These are phyloP conservation scores for Anarhynchus alexandrinus DNA, from an alignment of 2,113 vertebrate genomes.

Conservation along the genomic window DNA sequence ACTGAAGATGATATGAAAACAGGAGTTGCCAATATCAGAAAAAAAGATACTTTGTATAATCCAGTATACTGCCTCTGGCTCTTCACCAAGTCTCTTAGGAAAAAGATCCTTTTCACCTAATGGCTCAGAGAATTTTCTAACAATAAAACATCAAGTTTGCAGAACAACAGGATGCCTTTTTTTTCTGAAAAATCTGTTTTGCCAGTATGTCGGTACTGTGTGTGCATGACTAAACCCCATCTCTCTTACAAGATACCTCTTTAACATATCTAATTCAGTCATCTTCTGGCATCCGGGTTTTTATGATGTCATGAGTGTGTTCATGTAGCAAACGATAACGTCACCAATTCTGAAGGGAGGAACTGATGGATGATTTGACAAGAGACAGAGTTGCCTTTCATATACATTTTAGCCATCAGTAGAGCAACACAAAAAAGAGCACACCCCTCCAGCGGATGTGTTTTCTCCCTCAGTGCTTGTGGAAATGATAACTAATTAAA, in stretches of 20 bases:
- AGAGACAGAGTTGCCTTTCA: not conserved
- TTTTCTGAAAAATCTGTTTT: not conserved
- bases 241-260: not conserved
- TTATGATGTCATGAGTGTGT: not conserved
- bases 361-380: not conserved
- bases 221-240: not conserved
- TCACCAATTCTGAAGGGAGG: not conserved
- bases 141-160: not conserved
- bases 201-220: not conserved
- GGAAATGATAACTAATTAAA: not conserved
- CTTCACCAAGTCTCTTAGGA: not conserved
- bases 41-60: not conserved
- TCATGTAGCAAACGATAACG: not conserved
- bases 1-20: not conserved
- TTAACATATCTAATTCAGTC: not conserved
- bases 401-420: not conserved
- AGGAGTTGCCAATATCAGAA: not conserved
- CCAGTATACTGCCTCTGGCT: not conserved
- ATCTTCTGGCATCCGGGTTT: not conserved
- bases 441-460: not conserved
- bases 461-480: not conserved
- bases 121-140: not conserved
- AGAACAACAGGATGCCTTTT: not conserved
- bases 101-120: not conserved
- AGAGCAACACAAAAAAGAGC: not conserved